Conservation (phyloP, 92 coral and sea anemone species). For the Bergia puertoricense region DNA sequence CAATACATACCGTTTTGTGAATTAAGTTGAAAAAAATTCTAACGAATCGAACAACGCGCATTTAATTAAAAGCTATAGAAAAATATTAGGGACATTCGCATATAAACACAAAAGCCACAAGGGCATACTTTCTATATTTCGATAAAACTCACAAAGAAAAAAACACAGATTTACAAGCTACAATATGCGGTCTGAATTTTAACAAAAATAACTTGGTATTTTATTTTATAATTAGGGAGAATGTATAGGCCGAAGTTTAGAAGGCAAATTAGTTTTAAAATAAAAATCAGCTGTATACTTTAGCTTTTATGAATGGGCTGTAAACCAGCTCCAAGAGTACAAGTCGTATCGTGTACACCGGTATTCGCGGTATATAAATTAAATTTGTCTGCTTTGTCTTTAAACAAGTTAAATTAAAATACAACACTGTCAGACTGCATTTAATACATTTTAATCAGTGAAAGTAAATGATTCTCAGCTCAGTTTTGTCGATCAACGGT, state of each 20-base stretch:
- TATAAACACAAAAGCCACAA: background rate
- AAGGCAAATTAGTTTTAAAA: no score
- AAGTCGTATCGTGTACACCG: background rate
- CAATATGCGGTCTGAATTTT: background rate
- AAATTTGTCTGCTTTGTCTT: background rate
- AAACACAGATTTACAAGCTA: background rate
- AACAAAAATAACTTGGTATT: background rate
- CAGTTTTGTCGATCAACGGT: background rate
- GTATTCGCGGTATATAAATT: no score
- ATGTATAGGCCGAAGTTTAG: background rate
- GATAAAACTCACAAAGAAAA: background rate
- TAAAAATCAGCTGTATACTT: no score
- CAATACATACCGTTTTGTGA: no score
- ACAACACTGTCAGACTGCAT: background rate
- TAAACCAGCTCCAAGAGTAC: background rate
- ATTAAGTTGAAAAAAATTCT: no score
- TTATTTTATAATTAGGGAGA: background rate
- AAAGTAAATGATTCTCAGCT: conserved; percentile 2
- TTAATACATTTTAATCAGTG: background rate
- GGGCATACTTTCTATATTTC: background rate
- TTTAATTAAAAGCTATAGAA: background rate
- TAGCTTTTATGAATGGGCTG: background rate
- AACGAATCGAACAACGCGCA: no score
- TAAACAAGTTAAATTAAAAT: background rate
- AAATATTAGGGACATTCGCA: background rate